A percentile compares a stretch with the other conserved stretches of the same genome.
Evolutionary conservation across 2,797 vertebrate genomes (phyloP).

Genomic region (Pseudopleuronectes americanus): DNA sequence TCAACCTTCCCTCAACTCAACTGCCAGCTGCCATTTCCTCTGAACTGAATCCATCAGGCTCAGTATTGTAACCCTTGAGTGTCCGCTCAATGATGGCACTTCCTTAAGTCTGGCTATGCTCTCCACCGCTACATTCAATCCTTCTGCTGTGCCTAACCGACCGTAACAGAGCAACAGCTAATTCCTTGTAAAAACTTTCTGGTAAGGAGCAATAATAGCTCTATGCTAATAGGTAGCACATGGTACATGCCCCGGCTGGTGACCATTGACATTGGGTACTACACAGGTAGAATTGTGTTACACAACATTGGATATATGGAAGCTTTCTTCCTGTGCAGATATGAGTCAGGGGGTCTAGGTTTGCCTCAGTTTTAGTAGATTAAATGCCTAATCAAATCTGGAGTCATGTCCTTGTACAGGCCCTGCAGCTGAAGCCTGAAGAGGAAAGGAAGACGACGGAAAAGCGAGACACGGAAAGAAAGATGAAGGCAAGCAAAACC

Average conservation of each 20-base stretch:
- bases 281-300: constrained; percentile 54
- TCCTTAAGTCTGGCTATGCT: constrained; percentile 55
- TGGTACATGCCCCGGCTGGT: constrained; percentile 64
- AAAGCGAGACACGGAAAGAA: constrained; percentile 25
- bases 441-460: constrained; percentile 12
- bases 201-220: constrained; percentile 72
- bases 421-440: constrained; percentile 32
- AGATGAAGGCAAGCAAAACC: constrained; percentile 53
- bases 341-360: constrained; percentile 49
- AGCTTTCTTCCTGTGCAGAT: constrained; percentile 29
- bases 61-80: constrained; percentile 48
- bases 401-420: constrained; percentile 27
- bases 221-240: constrained; percentile 76
- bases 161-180: constrained; percentile 65
- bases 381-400: constrained; percentile 60
- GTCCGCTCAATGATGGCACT: constrained; percentile 56
- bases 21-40: constrained; percentile 46
- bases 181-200: constrained; percentile 75
- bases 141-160: constrained; percentile 54
- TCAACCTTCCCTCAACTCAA: constrained; percentile 55
- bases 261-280: constrained; percentile 56
- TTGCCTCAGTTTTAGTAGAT: constrained; percentile 43
- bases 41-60: constrained; percentile 55
- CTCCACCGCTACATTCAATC: constrained; percentile 24
- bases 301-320: constrained; percentile 28